Conservation (phyloP, 2,888 invertebrate species). For the Oxyteleia sp. region DNA sequence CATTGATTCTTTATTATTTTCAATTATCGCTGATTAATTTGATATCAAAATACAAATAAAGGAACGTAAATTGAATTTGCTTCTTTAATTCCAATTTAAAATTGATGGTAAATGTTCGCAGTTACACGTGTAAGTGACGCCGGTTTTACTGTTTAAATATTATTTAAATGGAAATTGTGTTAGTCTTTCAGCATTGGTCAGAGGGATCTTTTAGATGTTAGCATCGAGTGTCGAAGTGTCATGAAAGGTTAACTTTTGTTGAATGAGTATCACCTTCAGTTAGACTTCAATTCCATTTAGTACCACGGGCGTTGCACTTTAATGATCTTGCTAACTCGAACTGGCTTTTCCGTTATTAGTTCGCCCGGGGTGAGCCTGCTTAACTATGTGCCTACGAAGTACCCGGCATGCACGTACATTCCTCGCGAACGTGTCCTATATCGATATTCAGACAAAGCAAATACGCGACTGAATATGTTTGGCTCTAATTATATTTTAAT, state of each 20-base stretch:
- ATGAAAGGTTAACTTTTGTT: slow-evolving; percentile 84
- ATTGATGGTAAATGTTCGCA: too few relatives aligned
- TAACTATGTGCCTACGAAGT: slow-evolving; percentile 65
- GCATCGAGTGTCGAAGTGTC: slow-evolving; percentile 80
- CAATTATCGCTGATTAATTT: too few relatives aligned
- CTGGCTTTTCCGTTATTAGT: slow-evolving; percentile 85
- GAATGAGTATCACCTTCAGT: slow-evolving; percentile 83
- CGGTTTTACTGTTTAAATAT: too few relatives aligned
- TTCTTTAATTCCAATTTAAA: too few relatives aligned
- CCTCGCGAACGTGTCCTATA: slow-evolving; percentile 51
- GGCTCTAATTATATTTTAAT: slow-evolving; percentile 65
- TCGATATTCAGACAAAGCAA: slow-evolving; percentile 62
- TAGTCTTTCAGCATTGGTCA: slow-evolving; percentile 31
- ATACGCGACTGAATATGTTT: slow-evolving; percentile 66
- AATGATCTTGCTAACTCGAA: slow-evolving; percentile 85
- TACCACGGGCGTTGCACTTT: slow-evolving; percentile 79
- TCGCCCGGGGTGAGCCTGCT: slow-evolving; percentile 73
- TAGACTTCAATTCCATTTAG: slow-evolving; percentile 81
- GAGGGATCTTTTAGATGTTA: slow-evolving; percentile 15
- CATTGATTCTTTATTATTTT: too few relatives aligned
- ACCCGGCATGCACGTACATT: slow-evolving; percentile 48
- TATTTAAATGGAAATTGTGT: too few relatives aligned
- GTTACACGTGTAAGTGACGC: too few relatives aligned
- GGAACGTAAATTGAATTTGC: too few relatives aligned
- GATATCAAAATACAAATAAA: too few relatives aligned